A percentile compares a stretch with the other conserved stretches of the same genome.
These are phyloP conservation scores for Enchytraeus crypticus DNA, from an alignment of 2,888 invertebrate species.

Conservation along the genomic window DNA sequence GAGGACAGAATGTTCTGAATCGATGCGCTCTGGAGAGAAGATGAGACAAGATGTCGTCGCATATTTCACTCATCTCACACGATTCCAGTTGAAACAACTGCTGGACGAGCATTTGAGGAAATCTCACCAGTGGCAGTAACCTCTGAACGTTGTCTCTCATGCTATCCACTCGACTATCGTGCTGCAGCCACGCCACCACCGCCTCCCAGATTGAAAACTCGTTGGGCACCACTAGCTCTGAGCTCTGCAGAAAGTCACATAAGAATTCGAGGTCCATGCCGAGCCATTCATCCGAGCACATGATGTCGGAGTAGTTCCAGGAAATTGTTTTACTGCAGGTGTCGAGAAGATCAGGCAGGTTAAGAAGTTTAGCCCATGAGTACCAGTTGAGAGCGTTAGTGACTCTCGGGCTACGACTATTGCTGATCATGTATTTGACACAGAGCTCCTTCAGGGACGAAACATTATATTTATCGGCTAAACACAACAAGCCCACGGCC, in stretches of 20 bases:
- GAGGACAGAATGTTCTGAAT: constrained; percentile 45
- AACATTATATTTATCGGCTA: constrained; percentile 49
- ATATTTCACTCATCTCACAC: constrained; percentile 29
- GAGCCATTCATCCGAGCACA: constrained; percentile 42
- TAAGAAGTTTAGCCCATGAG: constrained; percentile 47
- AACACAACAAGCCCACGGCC: constrained; percentile 45
- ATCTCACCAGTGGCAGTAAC: constrained; percentile 43
- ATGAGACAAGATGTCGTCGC: constrained; percentile 29
- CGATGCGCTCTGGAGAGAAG: constrained; percentile 45
- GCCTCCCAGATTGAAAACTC: constrained; percentile 39
- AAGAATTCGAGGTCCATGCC: constrained; percentile 46
- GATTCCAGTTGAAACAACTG: constrained; percentile 39
- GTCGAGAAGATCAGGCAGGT: constrained; percentile 36
- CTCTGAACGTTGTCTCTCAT: constrained; percentile 27
- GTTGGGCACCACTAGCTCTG: constrained; percentile 40
- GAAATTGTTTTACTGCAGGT: constrained; percentile 46
- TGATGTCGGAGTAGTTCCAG: constrained; percentile 44
- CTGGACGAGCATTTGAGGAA: constrained; percentile 45
- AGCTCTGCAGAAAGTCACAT: constrained; percentile 39
- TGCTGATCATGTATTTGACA: constrained; percentile 45
- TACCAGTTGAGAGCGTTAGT: constrained; percentile 47
- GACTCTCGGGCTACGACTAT: constrained; percentile 42
- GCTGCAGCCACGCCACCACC: constrained; percentile 39
- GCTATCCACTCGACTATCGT: constrained; percentile 29
- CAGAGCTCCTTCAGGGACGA: constrained; percentile 42